These are phyloP conservation scores for Emydura subglobosa DNA, from an alignment of 2,113 vertebrate species.

Conservation along the genomic window DNA sequence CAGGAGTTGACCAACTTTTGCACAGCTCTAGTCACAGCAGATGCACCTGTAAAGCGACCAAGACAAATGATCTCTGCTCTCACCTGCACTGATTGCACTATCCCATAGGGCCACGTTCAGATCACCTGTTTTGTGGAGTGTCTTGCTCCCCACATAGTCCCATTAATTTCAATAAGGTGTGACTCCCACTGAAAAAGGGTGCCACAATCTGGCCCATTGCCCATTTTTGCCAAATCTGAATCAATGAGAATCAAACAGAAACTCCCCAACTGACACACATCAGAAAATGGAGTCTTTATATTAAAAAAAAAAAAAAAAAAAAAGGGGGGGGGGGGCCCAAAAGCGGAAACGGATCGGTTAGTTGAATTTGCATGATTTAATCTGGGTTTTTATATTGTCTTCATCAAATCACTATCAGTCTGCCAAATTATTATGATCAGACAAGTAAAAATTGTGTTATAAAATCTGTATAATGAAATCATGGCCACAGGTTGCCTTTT, in stretches of 20 bases:
- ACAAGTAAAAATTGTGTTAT: background rate
- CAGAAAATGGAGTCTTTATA: background rate
- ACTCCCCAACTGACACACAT: background rate
- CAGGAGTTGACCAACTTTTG: background rate
- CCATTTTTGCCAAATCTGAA: no score
- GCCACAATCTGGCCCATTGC: no score
- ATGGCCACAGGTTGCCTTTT: accelerated
- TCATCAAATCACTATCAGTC: background rate
- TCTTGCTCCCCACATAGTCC: background rate
- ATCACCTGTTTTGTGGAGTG: background rate
- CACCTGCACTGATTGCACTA: accelerated
- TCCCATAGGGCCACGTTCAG: accelerated
- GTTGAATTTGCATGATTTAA: background rate
- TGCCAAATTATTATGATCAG: background rate
- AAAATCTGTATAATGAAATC: accelerated
- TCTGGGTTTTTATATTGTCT: background rate
- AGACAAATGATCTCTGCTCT: background rate
- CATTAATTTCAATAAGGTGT: accelerated
- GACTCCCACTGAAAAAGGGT: background rate
- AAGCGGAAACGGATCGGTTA: background rate
- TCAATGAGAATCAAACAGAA: background rate
- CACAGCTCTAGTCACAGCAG: no score
- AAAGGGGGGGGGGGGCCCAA: no score
- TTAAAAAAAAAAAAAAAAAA: background rate
- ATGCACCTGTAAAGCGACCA: no score